These are phyloP conservation scores for Ophraella communa DNA, from an alignment of 2,888 invertebrate genomes.

Conservation along the genomic window DNA sequence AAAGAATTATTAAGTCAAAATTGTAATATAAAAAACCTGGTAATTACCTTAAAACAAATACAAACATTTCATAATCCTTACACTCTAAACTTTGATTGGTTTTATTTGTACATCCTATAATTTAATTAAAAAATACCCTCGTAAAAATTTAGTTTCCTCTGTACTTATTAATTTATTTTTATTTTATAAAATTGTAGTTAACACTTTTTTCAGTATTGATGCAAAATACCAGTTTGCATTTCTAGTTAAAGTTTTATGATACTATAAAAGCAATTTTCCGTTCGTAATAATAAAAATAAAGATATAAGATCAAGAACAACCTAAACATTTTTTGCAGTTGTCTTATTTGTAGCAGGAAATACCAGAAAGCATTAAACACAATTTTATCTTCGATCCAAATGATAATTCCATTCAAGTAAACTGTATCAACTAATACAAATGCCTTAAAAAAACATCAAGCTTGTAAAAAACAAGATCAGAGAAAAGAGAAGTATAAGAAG, in stretches of 20 bases:
- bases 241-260: not conserved
- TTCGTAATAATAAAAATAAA: not conserved
- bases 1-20: too few relatives aligned
- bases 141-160: too few relatives aligned
- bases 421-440: constrained; percentile 19
- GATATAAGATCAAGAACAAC: not conserved
- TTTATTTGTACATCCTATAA: too few relatives aligned
- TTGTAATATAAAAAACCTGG: too few relatives aligned
- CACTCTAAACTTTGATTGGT: too few relatives aligned
- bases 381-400: constrained; percentile 15
- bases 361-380: constrained; percentile 9
- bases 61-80: too few relatives aligned
- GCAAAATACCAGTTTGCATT: not conserved
- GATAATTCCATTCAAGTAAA: constrained; percentile 22
- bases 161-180: too few relatives aligned
- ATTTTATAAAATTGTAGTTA: too few relatives aligned
- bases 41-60: too few relatives aligned
- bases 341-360: constrained; percentile 18
- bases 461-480: constrained; percentile 9
- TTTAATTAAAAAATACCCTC: too few relatives aligned
- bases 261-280: not conserved
- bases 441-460: constrained; percentile 7
- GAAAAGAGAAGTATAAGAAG: constrained; percentile 12
- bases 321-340: not conserved
- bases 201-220: too few relatives aligned